Base-by-base conservation (phyloP, 2,888 invertebrate genomes). In the Mechanitis messenoides region DNA sequence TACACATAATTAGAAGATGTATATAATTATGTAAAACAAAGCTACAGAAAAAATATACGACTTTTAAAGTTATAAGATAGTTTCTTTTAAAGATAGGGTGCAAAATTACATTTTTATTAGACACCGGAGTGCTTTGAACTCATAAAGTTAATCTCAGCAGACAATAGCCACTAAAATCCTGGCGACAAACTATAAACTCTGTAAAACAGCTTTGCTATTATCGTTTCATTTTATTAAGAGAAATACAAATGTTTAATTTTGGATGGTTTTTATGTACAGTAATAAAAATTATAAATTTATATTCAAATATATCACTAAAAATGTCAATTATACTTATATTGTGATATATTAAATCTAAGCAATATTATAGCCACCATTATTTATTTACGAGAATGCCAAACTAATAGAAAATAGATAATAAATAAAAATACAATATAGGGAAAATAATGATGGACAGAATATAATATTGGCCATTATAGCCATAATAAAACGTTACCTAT, bases 141-240 rank as follows among this genome's bases (percentile, higher is more conserved):
- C 50, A 31, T 50, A 50, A 50, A 50, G 31, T 50, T 50, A 50
- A 50, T 50, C 50, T 50, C 50, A 50, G 50, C 31, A 50, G 50
- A 50, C 50, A 50, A 50, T 50, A 50, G 50, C 50, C 31, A 50
- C 50, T 50, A 50, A 50, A 50, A 50, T 50, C 50, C 50, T 50
- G 50, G 50, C 50, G 50, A 50, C 50, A 50, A 50, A 50, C 50
- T 50, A 50, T 50, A 50, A 50, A 31, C 31, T 50, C 50, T 31
- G 50, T 50, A 31, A 50, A 50, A 50, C 50, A 50, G 50, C 50
- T 50, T 50, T 6, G 50, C 50, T 50, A 50, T 50, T 50, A 50
- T 50, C 28, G 31, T 50, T 50, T 7, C 11, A 50, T 31, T 50
- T 50, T 50, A 50, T 31, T 28, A 31, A 50, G 9, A 9, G 28